Base-by-base conservation (phyloP, 1,140 invertebrate genomes). In the Drosophila serrata region DNA sequence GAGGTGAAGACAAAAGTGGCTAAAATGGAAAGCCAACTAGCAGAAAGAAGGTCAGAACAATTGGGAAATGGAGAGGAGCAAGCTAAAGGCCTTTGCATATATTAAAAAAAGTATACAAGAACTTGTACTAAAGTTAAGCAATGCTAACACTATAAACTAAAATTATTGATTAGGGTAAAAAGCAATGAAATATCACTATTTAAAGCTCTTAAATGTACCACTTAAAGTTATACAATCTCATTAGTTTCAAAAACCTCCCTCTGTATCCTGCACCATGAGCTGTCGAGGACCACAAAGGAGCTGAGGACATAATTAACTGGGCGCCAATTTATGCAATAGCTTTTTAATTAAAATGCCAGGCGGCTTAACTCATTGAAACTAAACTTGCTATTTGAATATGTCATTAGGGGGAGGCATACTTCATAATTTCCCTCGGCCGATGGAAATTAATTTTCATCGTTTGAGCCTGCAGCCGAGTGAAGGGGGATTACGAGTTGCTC, bases 261-360 rank as follows among this genome's bases (percentile, higher is more conserved):
- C 13, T 2, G 3, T 9, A 63, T 33, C 12, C 27, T 11, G 2
- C 2, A n/a, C 8, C 29, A 42, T n/a, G 6, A 61, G 55, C 61
- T 31, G n/a, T 40, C 13, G 15, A 40, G 17, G 12, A 19, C 45
- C 24, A n/a, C 24, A 37, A 33, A 5, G 8, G 15, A 24, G 27
- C 29, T 6, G 5, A 19, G 12, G 13, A 58, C 27, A 42, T 63
- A 63, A 63, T 63, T 61, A 29, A 61, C 29, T 22, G 19, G 27
- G 2, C 12, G 29, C 12, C 45, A 67, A 43, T 67, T 65, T 69
- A 53, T 78, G 68, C 79, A 79, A 53, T 74, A 22, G 49, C n/a
- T 48, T 80, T 82, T 70, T 69, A 84, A 82, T 82, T 82, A 80
- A 84, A 80, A 69, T 8, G 74, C 77, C 55, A 42, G 40, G 9